Evolutionary conservation across 2,797 vertebrate genomes (phyloP).

Genomic region (Euphonia xanthogaster): DNA sequence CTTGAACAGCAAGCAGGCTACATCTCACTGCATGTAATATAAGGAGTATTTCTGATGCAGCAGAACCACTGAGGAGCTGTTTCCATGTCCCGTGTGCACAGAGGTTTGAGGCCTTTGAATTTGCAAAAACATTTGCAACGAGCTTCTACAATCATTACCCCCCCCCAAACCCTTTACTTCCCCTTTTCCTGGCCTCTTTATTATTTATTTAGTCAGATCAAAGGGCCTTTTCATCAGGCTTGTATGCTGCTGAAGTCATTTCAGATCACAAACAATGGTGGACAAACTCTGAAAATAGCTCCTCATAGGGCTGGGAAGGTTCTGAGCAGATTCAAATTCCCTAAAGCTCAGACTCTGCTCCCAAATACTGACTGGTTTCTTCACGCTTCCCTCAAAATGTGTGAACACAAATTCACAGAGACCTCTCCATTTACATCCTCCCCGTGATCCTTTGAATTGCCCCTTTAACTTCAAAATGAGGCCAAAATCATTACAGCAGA

Average conservation of each 20-base stretch:
- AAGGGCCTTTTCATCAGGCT: conserved; percentile 75
- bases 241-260: conserved; percentile 76
- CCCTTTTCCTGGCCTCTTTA: conserved; percentile 67
- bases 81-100: neutral
- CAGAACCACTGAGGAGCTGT: neutral
- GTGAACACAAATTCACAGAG: neutral
- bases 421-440: neutral
- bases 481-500: neutral
- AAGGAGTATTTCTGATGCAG: conserved; percentile 30
- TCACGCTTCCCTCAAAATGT: neutral
- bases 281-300: conserved; percentile 76
- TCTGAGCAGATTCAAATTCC: conserved; percentile 17
- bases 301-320: conserved; percentile 54
- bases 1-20: conserved; percentile 45
- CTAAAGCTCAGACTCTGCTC: neutral
- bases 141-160: conserved; percentile 27
- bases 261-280: conserved; percentile 76
- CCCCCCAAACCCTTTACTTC: conserved; percentile 46
- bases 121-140: neutral
- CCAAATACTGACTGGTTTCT: neutral
- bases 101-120: conserved; percentile 21
- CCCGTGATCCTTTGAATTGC: neutral
- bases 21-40: neutral
- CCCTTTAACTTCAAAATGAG: neutral
- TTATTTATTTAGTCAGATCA: conserved; percentile 79